Evolutionary conservation across 2,888 invertebrate genomes (phyloP), one percentile per base, ranked within the genome.

Genomic region (Salpingus planirostris): DNA sequence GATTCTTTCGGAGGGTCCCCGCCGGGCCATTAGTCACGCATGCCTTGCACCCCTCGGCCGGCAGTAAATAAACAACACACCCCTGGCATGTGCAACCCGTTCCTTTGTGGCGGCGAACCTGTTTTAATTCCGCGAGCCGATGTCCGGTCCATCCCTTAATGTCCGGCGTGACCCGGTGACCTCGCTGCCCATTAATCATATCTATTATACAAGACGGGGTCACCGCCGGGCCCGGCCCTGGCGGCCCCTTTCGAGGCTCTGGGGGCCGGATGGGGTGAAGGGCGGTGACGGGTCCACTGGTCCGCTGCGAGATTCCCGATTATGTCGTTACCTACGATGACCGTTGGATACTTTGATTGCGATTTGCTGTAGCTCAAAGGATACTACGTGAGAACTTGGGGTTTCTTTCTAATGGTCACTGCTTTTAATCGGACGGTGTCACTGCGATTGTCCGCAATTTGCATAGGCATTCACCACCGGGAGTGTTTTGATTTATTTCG

Each of bases 161-260:
- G 60, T 59, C 62, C 62, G 61, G 58, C 55, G 54, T 61, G 62
- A 64, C 62, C 65, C 56, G 53, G 42, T 52, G 61, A 62, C 64
- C 64, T 59, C 52, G 47, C 52, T 60, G 59, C 59, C 64, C 63
- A 65, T 65, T 64, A 64, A 65, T 65, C 64, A 65, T 63, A 62
- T 63, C 63, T 62, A 60, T 63, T 62, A 62, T 55, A 56, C 48
- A 43, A 46, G 53, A 46, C 49, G 49, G 55, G 62, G 63, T 61
- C 60, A 58, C 46, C 50, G 46, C 30, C 27, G 29, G 27, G 30
- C 31, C 35, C 32, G 28, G 24, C 21, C 13, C 4, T 26, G 29
- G 13, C 36, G 31, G 32, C 10, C 29, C 35, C 18, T 18, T 21
- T 21, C 15, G n/a, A 29, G 26, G 15, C 24, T 31, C 18, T 6